Percentiles rank a stretch among this genome's conserved stretches.
Conservation (phyloP, 2,113 vertebrate genomes). For the Phalacrocorax carbo region DNA sequence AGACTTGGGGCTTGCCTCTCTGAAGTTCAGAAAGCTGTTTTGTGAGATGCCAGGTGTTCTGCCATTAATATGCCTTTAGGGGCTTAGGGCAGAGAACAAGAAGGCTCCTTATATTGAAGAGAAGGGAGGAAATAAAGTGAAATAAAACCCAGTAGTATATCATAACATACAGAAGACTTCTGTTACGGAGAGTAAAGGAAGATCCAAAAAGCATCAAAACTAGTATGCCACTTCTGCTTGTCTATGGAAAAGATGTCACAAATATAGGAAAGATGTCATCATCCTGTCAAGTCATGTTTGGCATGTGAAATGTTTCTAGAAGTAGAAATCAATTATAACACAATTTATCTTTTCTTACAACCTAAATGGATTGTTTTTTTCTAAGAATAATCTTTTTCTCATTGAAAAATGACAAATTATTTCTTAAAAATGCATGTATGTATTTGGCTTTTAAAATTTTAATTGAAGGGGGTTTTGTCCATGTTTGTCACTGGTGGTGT, state of each 20-base stretch:
- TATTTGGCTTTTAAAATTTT: neutral
- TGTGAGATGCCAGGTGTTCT: neutral
- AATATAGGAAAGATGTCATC: neutral
- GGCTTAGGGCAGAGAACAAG: neutral
- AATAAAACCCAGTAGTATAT: neutral
- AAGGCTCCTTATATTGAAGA: neutral
- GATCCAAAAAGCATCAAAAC: neutral
- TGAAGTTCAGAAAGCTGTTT: neutral
- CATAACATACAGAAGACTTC: neutral
- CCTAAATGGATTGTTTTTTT: neutral
- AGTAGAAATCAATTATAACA: neutral
- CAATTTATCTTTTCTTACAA: neutral
- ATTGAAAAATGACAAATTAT: neutral
- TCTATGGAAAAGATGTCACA: neutral
- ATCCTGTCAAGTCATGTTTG: neutral
- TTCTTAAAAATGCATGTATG: neutral
- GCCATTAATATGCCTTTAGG: neutral
- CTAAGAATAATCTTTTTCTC: neutral
- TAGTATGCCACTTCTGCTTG: neutral
- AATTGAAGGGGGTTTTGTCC: neutral
- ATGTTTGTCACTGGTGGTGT: neutral
- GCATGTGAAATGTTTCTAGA: neutral
- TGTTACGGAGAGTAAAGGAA: neutral
- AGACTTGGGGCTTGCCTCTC: neutral
- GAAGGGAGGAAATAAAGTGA: neutral